Percentiles rank a stretch among this genome's conserved stretches.
phyloP scores from a whole-genome alignment of 2,888 invertebrate genomes.

The Plutella xylostella region DNA sequence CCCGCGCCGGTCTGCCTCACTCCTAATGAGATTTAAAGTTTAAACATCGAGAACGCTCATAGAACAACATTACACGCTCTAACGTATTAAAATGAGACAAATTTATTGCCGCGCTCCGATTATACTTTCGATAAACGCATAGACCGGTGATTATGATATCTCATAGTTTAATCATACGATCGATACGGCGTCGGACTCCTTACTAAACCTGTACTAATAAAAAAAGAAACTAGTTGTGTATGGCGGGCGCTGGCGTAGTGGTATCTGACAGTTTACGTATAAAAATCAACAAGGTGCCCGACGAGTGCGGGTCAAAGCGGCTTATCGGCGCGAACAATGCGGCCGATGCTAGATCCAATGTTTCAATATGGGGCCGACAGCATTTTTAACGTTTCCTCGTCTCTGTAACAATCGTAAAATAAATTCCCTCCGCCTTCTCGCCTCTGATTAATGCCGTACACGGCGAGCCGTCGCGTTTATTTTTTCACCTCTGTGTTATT shows the following conservation, averaged over 20 bases:
- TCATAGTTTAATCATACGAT: conserved; percentile 60
- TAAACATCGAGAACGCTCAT: conserved; percentile 41
- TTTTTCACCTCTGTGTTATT: conserved; percentile 55
- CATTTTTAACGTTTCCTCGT: conserved; percentile 69
- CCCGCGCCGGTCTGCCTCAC: conserved; percentile 24
- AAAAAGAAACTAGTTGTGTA: conserved; percentile 66
- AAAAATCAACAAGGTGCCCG: conserved; percentile 65
- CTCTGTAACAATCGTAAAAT: conserved; percentile 67
- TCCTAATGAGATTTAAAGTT: conserved; percentile 39
- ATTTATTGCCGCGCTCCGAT: conserved; percentile 64
- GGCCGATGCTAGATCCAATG: too few relatives aligned
- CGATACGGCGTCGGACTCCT: conserved; percentile 65
- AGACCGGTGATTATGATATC: conserved; percentile 70
- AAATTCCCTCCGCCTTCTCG: conserved; percentile 68
- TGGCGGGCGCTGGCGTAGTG: conserved; percentile 38
- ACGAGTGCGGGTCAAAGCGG: conserved; percentile 24
- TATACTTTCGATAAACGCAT: conserved; percentile 64
- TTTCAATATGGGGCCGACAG: conserved; percentile 67
- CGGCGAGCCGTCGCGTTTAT: conserved; percentile 52
- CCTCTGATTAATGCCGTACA: conserved; percentile 68
- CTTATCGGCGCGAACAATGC: conserved; percentile 59
- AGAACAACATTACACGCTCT: conserved; percentile 53
- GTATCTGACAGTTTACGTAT: conserved; percentile 60
- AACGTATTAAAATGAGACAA: conserved; percentile 67
- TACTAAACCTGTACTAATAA: conserved; percentile 66